Base-by-base conservation (phyloP, 2,888 invertebrate genomes). In the Tribolium freemani region DNA sequence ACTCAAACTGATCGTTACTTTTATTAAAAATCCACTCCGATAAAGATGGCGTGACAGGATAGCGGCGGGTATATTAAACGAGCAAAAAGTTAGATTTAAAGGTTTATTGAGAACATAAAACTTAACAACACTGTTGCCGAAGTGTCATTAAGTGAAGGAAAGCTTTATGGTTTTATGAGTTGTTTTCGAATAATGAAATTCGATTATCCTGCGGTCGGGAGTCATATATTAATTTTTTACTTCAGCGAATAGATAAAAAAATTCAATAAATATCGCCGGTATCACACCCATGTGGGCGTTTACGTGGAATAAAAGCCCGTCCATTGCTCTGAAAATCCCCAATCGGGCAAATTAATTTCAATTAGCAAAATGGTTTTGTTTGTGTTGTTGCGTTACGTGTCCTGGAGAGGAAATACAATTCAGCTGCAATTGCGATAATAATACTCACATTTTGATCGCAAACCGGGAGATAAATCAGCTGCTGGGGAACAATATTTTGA, bases 391-490 rank as follows among this genome's bases (percentile, higher is more conserved):
- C 20, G 20, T 50, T 11, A 38, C 38, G 38, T 38, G 38, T 38
- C n/a, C 26, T 26, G 26, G 26, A 26, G 38, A 38, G 38, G 38
- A 38, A 38, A 38, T 9, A 38, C 8, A 38, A 38, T n/a, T 38
- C 8, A 38, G 9, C n/a, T 38, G n/a, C 9, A 38, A 38, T 51
- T 20, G 20, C 16, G 51, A 5, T 3, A 45, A 16, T 16, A 16
- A n/a, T 63, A 63, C 63, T 63, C 63, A 63, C 63, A 63, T 63
- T 38, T 38, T 38, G 38, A 38, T 38, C 38, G 38, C 8, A 38
- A 50, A 31, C 50, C 61, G 10, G 13, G 10, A 51, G 56, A 56
- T 46, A 64, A 38, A 45, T 53, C 53, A 64, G 64, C 53, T 53
- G 66, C 38, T 50, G 5, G 63, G 51, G 38, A 10, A 13, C 11